Conservation (phyloP, 2,888 invertebrate species). For the Zonitis immaculata region DNA sequence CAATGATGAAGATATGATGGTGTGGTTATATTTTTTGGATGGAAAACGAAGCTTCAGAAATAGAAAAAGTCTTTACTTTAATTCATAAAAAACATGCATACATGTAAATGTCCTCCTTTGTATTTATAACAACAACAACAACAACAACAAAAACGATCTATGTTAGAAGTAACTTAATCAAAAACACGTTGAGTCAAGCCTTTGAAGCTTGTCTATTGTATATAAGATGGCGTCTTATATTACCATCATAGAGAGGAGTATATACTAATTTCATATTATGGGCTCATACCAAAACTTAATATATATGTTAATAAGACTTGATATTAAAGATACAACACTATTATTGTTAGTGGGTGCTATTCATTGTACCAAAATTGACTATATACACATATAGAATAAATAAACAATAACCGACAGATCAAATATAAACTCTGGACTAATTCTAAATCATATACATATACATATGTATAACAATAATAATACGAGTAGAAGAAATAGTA, state of each 20-base stretch:
- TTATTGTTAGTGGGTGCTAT: slow-evolving; percentile 38
- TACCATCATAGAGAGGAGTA: not conserved
- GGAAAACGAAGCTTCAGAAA: too few relatives aligned
- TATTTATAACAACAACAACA: too few relatives aligned
- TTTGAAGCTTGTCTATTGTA: not conserved
- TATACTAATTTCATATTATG: slow-evolving; percentile 31
- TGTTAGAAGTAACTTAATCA: slow-evolving; percentile 10
- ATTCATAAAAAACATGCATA: too few relatives aligned
- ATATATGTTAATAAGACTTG: slow-evolving; percentile 46
- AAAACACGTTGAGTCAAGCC: slow-evolving; percentile 7
- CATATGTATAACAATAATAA: not conserved
- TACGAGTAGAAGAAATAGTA: not conserved
- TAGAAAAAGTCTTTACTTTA: too few relatives aligned
- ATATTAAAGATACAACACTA: slow-evolving; percentile 38
- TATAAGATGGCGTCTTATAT: slow-evolving; percentile 5
- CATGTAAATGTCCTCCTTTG: too few relatives aligned
- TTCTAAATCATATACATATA: too few relatives aligned
- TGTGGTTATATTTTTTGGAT: not conserved
- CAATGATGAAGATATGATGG: slow-evolving; percentile 1
- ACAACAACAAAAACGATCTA: not conserved
- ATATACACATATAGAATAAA: slow-evolving; percentile 20
- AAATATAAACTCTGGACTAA: too few relatives aligned
- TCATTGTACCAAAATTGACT: slow-evolving; percentile 39
- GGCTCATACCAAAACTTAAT: slow-evolving; percentile 39
- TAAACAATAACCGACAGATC: slow-evolving; percentile 16